Conservation (phyloP, 2,113 vertebrate species). For the Alligator mississippiensis region DNA sequence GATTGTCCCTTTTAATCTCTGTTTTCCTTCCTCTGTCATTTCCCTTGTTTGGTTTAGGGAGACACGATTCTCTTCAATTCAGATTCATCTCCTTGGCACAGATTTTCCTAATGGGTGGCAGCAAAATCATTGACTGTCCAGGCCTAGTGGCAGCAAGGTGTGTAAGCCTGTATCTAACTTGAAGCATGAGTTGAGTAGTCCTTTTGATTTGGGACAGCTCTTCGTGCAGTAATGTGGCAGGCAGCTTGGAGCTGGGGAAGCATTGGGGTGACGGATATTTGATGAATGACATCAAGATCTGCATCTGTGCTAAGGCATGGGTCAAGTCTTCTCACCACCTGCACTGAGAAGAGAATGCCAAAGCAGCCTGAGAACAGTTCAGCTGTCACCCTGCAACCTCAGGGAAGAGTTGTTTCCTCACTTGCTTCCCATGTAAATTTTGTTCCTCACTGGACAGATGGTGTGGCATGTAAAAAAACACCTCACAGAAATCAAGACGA, state of each 20-base stretch:
- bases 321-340: background rate
- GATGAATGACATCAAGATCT: background rate
- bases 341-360: background rate
- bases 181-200: background rate
- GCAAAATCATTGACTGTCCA: background rate
- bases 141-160: background rate
- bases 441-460: background rate
- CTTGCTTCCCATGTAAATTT: background rate
- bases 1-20: background rate
- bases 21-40: background rate
- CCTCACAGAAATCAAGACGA: background rate
- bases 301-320: background rate
- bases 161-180: background rate
- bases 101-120: background rate
- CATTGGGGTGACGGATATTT: background rate
- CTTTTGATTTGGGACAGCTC: background rate
- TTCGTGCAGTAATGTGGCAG: background rate
- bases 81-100: background rate
- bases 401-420: background rate
- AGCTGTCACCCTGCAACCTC: background rate
- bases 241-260: background rate
- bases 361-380: background rate
- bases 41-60: background rate
- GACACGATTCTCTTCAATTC: background rate
- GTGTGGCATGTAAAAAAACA: background rate